These are phyloP conservation scores for Peribatodes rhomboidaria DNA, from an alignment of 2,888 invertebrate species.

Conservation along the genomic window DNA sequence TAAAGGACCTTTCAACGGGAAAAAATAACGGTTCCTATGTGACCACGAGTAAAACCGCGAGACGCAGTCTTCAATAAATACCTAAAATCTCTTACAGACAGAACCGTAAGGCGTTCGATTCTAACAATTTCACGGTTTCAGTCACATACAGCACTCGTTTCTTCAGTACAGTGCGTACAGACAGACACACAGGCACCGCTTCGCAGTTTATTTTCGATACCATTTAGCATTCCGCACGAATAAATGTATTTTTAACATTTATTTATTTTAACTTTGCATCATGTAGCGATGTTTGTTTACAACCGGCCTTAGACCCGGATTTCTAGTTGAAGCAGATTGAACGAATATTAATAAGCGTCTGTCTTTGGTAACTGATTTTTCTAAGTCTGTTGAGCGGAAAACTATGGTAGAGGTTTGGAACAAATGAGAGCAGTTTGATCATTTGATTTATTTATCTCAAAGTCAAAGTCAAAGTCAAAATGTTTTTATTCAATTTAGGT, in stretches of 20 bases:
- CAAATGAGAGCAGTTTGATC: too few species aligned
- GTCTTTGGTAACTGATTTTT: not conserved
- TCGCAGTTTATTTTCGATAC: conserved; percentile 32
- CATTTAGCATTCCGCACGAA: conserved; percentile 33
- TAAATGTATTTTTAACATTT: conserved; percentile 34
- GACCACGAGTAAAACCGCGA: too few species aligned
- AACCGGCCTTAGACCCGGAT: conserved; percentile 26
- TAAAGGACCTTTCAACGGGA: too few species aligned
- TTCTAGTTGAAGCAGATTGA: conserved; percentile 19
- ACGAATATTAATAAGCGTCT: not conserved
- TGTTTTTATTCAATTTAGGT: too few species aligned
- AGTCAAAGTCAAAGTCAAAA: too few species aligned
- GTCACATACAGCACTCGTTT: not conserved
- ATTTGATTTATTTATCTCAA: too few species aligned
- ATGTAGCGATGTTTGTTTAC: conserved; percentile 34
- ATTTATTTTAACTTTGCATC: conserved; percentile 37
- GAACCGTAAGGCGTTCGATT: too few species aligned
- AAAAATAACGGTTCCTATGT: too few species aligned
- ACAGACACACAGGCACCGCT: conserved; percentile 8
- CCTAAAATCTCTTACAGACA: too few species aligned
- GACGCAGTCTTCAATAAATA: too few species aligned
- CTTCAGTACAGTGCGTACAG: not conserved
- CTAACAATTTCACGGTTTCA: not conserved
- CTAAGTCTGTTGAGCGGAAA: not conserved
- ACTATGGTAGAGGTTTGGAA: not conserved